Conservation (phyloP, 2,113 vertebrate species). For the Paramisgurnus dabryanus region DNA sequence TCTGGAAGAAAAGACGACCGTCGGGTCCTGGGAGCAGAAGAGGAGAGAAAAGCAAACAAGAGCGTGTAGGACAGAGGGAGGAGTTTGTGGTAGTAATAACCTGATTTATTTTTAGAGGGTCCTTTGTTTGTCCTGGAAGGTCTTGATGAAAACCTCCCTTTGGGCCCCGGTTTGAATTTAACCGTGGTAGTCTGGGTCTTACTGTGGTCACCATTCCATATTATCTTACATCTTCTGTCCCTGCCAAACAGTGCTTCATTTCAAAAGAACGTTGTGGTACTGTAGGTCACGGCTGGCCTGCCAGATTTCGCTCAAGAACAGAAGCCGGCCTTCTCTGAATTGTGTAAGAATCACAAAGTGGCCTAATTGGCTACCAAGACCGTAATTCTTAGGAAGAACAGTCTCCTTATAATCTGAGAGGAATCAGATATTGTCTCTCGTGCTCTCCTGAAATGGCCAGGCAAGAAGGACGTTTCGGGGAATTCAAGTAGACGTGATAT, state of each 20-base stretch:
- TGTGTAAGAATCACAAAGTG: constrained; percentile 31
- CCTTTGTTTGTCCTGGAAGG: constrained; percentile 57
- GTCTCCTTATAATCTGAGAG: constrained; percentile 23
- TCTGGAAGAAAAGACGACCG: constrained; percentile 34
- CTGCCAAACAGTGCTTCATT: constrained; percentile 44
- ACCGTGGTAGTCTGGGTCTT: constrained; percentile 52
- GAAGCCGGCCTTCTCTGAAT: constrained; percentile 45
- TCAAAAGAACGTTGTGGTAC: constrained; percentile 43
- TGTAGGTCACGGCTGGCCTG: constrained; percentile 35
- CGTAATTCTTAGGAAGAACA: constrained; percentile 32
- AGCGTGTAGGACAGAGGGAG: constrained; percentile 35
- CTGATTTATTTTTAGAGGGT: constrained; percentile 59
- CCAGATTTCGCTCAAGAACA: constrained; percentile 47
- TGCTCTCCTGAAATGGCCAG: neutral
- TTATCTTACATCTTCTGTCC: constrained; percentile 48
- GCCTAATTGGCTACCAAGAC: constrained; percentile 44
- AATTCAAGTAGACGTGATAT: constrained; percentile 39
- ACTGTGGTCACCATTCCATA: constrained; percentile 44
- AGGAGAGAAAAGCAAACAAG: constrained; percentile 23
- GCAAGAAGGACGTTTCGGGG: constrained; percentile 15
- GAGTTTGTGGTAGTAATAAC: constrained; percentile 50
- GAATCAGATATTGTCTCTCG: constrained; percentile 26
- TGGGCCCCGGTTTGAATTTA: constrained; percentile 46
- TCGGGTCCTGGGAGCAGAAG: constrained; percentile 26
- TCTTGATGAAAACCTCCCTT: constrained; percentile 50